These are phyloP conservation scores for Dimorphilus gyrociliatus DNA, from an alignment of 2,888 invertebrate genomes.

Conservation along the genomic window DNA sequence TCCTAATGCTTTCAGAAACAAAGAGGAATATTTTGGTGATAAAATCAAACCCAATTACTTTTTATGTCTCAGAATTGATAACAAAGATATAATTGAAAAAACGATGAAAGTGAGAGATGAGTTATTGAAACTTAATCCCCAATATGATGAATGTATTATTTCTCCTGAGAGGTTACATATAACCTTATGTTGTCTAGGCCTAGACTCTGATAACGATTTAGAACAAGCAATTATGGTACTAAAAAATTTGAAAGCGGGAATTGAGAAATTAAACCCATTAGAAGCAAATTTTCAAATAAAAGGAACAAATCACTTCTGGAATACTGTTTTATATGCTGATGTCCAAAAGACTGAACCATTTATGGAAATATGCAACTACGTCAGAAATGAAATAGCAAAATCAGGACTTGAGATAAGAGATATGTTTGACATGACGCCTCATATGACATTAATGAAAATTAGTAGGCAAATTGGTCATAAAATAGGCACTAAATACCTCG, in stretches of 20 bases:
- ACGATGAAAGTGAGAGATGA: constrained; percentile 24
- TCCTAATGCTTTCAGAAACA: constrained; percentile 5
- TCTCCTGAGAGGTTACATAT: constrained; percentile 29
- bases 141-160: constrained; percentile 27
- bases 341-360: constrained; percentile 25
- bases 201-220: constrained; percentile 26
- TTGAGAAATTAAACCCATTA: constrained; percentile 9
- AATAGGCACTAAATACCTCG: constrained; percentile 21
- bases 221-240: constrained; percentile 17
- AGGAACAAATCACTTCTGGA: constrained; percentile 31
- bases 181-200: constrained; percentile 34
- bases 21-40: constrained; percentile 17
- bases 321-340: constrained; percentile 35
- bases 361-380: constrained; percentile 19
- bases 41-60: constrained; percentile 36
- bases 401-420: constrained; percentile 32
- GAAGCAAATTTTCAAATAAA: constrained; percentile 17
- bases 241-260: constrained; percentile 3
- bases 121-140: constrained; percentile 26
- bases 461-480: constrained; percentile 24
- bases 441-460: constrained; percentile 38
- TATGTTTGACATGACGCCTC: constrained; percentile 36
- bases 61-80: constrained; percentile 30
- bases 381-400: constrained; percentile 21
- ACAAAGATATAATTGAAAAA: constrained; percentile 17